phyloP scores from a whole-genome alignment of 2,888 invertebrate species.

The Trissoscelio sp. region DNA sequence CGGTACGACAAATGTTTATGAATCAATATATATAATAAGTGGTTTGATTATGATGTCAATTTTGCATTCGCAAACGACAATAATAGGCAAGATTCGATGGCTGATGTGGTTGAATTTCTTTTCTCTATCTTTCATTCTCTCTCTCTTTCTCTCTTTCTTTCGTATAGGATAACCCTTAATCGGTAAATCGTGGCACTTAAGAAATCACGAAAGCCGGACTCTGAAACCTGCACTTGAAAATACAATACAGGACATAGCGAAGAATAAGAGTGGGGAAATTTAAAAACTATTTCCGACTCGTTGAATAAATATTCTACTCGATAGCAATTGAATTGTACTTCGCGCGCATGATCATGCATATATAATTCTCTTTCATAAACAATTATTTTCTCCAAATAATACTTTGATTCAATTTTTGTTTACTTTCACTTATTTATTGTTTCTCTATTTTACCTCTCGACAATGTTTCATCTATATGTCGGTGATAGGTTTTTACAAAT shows the following conservation, averaged over 20 bases:
- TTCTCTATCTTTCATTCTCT: conserved; percentile 6
- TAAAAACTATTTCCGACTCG: conserved; percentile 12
- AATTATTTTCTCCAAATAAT: conserved; percentile 16
- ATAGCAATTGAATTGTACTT: conserved; percentile 48
- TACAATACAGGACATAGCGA: conserved; percentile 4
- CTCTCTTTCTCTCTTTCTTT: conserved; percentile 3
- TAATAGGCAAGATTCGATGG: conserved; percentile 66
- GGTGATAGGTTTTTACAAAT: too few species aligned
- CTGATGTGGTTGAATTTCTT: conserved; percentile 11
- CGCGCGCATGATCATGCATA: conserved; percentile 11
- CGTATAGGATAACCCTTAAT: conserved; percentile 57
- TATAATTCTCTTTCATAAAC: conserved; percentile 2
- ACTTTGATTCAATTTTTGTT: conserved; percentile 20
- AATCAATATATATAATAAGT: conserved; percentile 35
- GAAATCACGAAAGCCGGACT: conserved; percentile 67
- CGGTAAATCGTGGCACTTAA: conserved; percentile 66
- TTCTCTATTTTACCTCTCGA: neutral
- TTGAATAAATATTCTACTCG: conserved; percentile 60
- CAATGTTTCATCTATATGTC: conserved; percentile 2
- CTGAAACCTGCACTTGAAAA: conserved; percentile 40
- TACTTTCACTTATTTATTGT: too few species aligned
- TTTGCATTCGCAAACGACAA: conserved; percentile 25
- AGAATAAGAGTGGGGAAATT: conserved; percentile 4
- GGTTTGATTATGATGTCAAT: conserved; percentile 41
- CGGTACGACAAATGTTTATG: conserved; percentile 74